Base-by-base conservation (phyloP, 2,113 vertebrate genomes). In the Daphoenositta chrysoptera region DNA sequence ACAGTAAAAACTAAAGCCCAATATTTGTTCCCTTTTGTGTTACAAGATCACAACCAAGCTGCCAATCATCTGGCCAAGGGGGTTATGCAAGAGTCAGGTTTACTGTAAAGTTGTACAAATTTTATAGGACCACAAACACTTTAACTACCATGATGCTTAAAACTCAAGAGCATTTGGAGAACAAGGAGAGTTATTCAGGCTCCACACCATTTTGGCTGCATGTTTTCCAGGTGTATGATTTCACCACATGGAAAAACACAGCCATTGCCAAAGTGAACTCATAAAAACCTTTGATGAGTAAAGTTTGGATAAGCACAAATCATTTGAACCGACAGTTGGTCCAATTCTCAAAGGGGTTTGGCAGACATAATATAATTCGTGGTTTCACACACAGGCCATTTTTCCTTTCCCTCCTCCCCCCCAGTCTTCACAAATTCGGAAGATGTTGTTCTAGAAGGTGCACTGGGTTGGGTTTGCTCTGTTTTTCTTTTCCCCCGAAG, bases 291-390 rank as follows among this genome's bases (percentile, higher is more conserved):
- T 97, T 96, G 95, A 97, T 97, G 97, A 95, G 95, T 89, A 92
- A 97, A 96, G 97, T 97, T 97, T 97, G 97, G 96, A 97, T 97
- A 97, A 97, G 92, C 89, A 96, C 96, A 97, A 97, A 96, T 97
- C 93, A 96, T 96, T 94, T 93, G 89, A 96, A 89, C 86, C 69
- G 82, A 94, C 90, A 95, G 89, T 96, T 94, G 84, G 92, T 90
- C 83, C 95, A 95, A 92, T 92, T 95, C 94, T 95, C 93, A 95
- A 91, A 96, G 93, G 93, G 91, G n/a, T 78, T 94, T 97, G 95
- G 94, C 93, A 93, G 95, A 97, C 91, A 95, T 91, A 95, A 89
- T 97, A 96, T 96, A 97, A 97, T 96, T 96, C 90, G 91, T 96
- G 96, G 96, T 97, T 97, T 97, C 95, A 97, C 96, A 93, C 95